Base-by-base conservation (phyloP, 2,888 invertebrate species). In the Drosophila buzzatii region DNA sequence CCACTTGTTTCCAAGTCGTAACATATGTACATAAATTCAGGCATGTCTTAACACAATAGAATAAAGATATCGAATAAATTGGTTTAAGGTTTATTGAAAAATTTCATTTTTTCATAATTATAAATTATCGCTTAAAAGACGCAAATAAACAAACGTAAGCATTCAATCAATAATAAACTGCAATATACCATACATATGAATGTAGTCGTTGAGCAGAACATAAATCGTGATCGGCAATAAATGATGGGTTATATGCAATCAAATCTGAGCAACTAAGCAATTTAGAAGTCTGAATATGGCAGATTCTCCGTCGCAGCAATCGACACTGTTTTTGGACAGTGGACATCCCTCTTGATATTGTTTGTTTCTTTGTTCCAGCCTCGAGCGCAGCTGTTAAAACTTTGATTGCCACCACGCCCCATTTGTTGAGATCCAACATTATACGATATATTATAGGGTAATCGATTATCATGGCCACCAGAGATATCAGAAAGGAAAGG, bases 301-400 rank as follows among this genome's bases (percentile, higher is more conserved):
- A 91, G 65, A 47, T 61, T 65, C 27, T 76, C 68, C 14, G 74
- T 57, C 45, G 64, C 41, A 10, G 39, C 10, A 14, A 66, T 39
- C 33, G 69, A 47, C 2, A 62, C 49, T 2, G 16, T 20, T 9
- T 31, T 67, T 23, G 58, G 57, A 27, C 42, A 55, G 27, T 58
- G 31, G 37, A 23, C 37, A 33, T 56, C 56, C 27, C 42, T 61
- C 35, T 67, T 52, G 16, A 20, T 12, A 27, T 23, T 51, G 18
- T 7, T 47, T 8, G 51, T 55, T 2, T 62, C 47, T 14, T 79
- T 59, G 27, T 69, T 95, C 97, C 97, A 97, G 1, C 97, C 97
- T 39, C 97, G 95, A 6, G 97, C 96, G 39, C 97, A 96, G 0
- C 96, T 97, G 85, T 97, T 97, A 93, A 97, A 97, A 89, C 96